phyloP scores from a whole-genome alignment of 2,113 vertebrate genomes.

The Sminthopsis crassicaudata region DNA sequence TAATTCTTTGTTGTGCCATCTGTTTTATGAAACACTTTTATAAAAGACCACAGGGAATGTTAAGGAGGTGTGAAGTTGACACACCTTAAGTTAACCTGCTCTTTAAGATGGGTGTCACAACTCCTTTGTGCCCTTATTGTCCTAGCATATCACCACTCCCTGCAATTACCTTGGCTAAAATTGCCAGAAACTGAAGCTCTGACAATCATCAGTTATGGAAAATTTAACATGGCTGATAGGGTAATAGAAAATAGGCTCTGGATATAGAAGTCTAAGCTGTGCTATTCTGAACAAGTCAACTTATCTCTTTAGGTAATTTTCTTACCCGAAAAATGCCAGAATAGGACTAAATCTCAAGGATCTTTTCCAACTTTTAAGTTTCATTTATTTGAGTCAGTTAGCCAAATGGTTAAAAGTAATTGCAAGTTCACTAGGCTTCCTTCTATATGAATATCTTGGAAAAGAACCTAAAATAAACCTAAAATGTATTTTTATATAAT shows the following conservation, averaged over 20 bases:
- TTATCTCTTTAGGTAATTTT: background rate
- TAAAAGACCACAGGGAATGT: background rate
- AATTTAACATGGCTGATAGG: background rate
- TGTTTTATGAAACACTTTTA: too few species aligned
- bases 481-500: background rate
- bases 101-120: background rate
- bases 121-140: background rate
- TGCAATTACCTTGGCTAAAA: background rate
- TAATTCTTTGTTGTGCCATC: background rate
- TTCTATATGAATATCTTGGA: background rate
- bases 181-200: background rate
- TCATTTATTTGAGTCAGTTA: constrained; percentile 24
- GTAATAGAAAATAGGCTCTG: background rate
- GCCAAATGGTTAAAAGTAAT: constrained; percentile 10
- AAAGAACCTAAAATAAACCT: background rate
- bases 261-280: background rate
- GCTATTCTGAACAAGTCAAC: background rate
- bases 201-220: background rate
- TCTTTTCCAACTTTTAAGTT: background rate
- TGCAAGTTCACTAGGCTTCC: background rate
- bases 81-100: too few species aligned
- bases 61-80: background rate
- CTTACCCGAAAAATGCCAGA: background rate
- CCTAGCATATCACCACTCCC: background rate
- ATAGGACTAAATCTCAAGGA: background rate